Evolutionary conservation across 2,888 invertebrate species (phyloP).

Genomic region (Barypeithes pellucidus): DNA sequence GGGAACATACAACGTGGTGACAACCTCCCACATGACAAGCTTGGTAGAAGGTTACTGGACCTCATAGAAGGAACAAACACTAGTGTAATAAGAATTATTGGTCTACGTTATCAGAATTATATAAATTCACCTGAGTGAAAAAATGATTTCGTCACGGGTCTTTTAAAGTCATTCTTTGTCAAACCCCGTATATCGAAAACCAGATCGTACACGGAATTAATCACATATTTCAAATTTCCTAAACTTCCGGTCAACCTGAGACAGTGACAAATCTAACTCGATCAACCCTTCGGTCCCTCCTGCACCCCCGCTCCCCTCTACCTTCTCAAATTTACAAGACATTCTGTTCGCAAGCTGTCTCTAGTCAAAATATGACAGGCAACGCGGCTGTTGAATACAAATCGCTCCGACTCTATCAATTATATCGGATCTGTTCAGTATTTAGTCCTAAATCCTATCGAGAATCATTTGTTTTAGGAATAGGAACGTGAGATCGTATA

Average conservation of each 20-base stretch:
- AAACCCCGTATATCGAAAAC: neutral
- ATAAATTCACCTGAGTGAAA: too few relatives aligned
- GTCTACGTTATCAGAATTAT: too few relatives aligned
- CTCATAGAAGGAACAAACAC: too few relatives aligned
- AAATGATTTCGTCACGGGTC: too few relatives aligned
- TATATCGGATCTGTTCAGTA: slow-evolving; percentile 53
- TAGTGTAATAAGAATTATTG: too few relatives aligned
- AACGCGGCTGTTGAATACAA: slow-evolving; percentile 53
- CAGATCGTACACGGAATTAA: slow-evolving; percentile 17
- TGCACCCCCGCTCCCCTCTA: slow-evolving; percentile 19
- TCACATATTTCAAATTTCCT: slow-evolving; percentile 45
- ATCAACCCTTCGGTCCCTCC: slow-evolving; percentile 51
- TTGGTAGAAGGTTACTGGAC: too few relatives aligned
- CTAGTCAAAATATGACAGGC: slow-evolving; percentile 53
- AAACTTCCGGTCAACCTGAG: slow-evolving; percentile 51
- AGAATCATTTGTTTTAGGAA: slow-evolving; percentile 46
- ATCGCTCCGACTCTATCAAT: slow-evolving; percentile 53
- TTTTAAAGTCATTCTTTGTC: too few relatives aligned
- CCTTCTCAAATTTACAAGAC: slow-evolving; percentile 51
- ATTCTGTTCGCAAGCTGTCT: slow-evolving; percentile 52
- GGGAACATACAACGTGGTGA: too few relatives aligned
- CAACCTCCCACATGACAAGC: too few relatives aligned
- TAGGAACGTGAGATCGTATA: neutral
- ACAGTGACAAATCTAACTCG: slow-evolving; percentile 53
- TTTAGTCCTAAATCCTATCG: slow-evolving; percentile 50